Evolutionary conservation across 2,113 vertebrate genomes (phyloP).

Genomic region (Rattus rattus): DNA sequence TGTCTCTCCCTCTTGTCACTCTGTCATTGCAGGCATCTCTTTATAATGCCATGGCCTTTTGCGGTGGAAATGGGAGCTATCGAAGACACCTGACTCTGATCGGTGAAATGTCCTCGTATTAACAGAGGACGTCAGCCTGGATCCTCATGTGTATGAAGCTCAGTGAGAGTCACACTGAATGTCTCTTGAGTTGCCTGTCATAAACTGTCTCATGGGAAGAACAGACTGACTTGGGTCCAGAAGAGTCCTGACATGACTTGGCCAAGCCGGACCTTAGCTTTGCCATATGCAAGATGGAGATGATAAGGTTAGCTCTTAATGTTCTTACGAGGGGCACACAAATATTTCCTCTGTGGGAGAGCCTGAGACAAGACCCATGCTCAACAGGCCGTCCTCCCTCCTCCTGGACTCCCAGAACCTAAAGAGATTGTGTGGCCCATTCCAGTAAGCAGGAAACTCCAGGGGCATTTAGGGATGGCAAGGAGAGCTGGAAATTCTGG

Average conservation of each 20-base stretch:
- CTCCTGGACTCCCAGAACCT: neutral
- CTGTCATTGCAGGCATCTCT: neutral
- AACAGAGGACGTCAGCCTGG: neutral
- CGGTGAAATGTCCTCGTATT: constrained; percentile 7
- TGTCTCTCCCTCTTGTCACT: neutral
- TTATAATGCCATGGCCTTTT: constrained; percentile 30
- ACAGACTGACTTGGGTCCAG: neutral
- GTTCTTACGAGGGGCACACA: neutral
- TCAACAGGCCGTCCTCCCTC: neutral
- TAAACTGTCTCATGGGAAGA: neutral
- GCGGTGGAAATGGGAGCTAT: neutral
- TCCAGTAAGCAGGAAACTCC: neutral
- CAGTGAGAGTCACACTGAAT: neutral
- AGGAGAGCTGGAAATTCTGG: neutral
- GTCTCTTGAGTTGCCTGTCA: neutral
- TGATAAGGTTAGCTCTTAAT: neutral
- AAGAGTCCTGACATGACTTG: neutral
- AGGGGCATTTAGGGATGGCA: neutral
- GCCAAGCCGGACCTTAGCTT: neutral
- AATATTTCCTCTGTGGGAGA: neutral
- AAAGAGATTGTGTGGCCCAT: neutral
- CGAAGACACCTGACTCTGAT: constrained; percentile 25
- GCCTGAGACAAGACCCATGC: neutral
- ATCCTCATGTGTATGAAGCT: neutral
- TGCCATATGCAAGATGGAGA: neutral